A percentile compares a stretch with the other conserved stretches of the same genome.
phyloP scores from a whole-genome alignment of 2,888 invertebrate species.

The Anthophora plumipes region DNA sequence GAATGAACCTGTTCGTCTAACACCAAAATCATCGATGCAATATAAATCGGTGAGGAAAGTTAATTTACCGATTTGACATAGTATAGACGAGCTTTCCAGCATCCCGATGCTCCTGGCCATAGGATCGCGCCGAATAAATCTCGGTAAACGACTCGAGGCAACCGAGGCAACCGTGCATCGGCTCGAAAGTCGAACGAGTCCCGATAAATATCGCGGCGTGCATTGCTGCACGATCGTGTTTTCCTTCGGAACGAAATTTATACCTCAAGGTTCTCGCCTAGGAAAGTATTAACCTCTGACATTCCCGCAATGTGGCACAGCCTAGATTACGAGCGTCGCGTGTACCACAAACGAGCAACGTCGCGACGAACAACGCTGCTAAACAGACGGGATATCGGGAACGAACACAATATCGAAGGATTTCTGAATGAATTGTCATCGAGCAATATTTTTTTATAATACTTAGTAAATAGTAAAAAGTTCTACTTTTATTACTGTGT shows the following conservation, averaged over 20 bases:
- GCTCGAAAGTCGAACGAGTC: conserved; percentile 55
- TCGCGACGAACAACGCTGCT: conserved; percentile 29
- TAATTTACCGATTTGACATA: background rate
- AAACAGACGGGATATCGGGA: background rate
- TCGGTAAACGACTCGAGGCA: conserved; percentile 7
- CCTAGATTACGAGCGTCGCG: conserved; percentile 33
- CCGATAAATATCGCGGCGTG: conserved; percentile 48
- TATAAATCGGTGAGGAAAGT: conserved; percentile 23
- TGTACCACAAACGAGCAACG: conserved; percentile 28
- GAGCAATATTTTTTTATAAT: no score
- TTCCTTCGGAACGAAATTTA: conserved; percentile 48
- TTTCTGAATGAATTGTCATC: conserved; percentile 17
- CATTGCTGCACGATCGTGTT: conserved; percentile 38
- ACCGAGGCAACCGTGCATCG: no score
- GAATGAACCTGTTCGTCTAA: background rate
- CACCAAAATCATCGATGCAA: background rate
- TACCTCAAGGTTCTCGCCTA: conserved; percentile 41
- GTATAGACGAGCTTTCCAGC: background rate
- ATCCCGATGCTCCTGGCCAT: background rate
- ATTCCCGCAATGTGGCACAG: conserved; percentile 51
- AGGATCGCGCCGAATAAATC: conserved; percentile 43
- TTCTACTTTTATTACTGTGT: no score
- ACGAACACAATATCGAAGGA: conserved; percentile 9
- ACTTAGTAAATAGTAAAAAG: no score
- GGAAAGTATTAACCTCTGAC: conserved; percentile 57